Evolutionary conservation across 1,140 invertebrate species (phyloP), one percentile per base, ranked within the genome.

Genomic region (Hestina assimilis): DNA sequence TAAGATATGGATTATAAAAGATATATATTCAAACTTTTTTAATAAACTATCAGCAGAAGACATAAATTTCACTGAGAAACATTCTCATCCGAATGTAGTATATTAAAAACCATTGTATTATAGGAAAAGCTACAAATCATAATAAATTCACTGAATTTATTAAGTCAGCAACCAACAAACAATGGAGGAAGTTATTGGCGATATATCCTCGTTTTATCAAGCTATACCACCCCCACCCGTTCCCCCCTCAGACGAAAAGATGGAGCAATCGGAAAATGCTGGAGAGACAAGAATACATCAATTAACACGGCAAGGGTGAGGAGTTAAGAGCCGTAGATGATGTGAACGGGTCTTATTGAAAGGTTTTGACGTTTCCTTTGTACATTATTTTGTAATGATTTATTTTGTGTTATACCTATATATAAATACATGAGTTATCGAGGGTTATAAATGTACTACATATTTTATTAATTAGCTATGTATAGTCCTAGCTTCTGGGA

Each of bases 91-190:
- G 4, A n/a, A n/a, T n/a, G n/a, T n/a, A n/a, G 31, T 35, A 35
- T 35, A 35, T 35, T 35, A 15, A 35, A 35, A 35, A 35, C 15
- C 5, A 35, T 35, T 35, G 15, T 35, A 35, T 12, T 35, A 12
- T 7, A 14, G 15, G 31, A n/a, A n/a, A 14, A 35, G 31, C 31
- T 3, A 35, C 31, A 81, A 83, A 82, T 84, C 78, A 85, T 81
- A 84, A 84, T 80, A 87, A 83, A 85, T 83, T 80, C 65, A 74
- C 66, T 48, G 75, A 81, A 83, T 80, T 87, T 87, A 87, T 87
- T 85, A 85, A 85, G 82, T 81, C 79, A 73, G 74, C 79, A 73
- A 72, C 75, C 74, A 75, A 83, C 79, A 87, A 85, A 87, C 82
- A 87, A 85, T 87, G 79, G 77, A 73, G 66, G 75, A 72, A 81